Evolutionary conservation across 2,888 invertebrate species (phyloP).

Genomic region (Tinea semifulvella): DNA sequence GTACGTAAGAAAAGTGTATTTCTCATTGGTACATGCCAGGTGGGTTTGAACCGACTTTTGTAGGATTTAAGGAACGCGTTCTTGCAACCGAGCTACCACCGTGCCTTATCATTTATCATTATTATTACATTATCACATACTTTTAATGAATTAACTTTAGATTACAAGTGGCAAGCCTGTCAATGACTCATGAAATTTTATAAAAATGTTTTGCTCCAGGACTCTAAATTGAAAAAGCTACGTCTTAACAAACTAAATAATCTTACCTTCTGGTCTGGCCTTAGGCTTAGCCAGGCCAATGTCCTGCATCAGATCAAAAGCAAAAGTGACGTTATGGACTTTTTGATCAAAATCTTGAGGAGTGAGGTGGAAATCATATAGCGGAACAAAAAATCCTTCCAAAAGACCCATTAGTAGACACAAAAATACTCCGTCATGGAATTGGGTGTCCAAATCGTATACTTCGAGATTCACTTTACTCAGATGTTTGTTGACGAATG

Average conservation of each 20-base stretch:
- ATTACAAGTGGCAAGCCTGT: too few relatives aligned
- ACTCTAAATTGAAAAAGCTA: too few relatives aligned
- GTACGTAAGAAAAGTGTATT: too few relatives aligned
- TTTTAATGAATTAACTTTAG: too few relatives aligned
- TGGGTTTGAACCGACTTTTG: too few relatives aligned
- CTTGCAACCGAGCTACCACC: too few relatives aligned
- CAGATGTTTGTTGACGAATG: constrained; percentile 98
- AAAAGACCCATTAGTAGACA: constrained; percentile 94
- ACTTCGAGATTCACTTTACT: constrained; percentile 97
- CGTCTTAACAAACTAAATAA: constrained; percentile 13
- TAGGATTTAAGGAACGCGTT: too few relatives aligned
- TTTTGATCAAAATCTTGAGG: constrained; percentile 92
- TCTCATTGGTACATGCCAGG: too few relatives aligned
- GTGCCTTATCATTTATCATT: too few relatives aligned
- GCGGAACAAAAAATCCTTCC: constrained; percentile 97
- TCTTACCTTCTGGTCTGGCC: constrained; percentile 91
- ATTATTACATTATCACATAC: too few relatives aligned
- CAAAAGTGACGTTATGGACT: constrained; percentile 95
- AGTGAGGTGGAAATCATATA: constrained; percentile 92
- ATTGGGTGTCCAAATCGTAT: constrained; percentile 90
- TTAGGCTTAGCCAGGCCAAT: constrained; percentile 93
- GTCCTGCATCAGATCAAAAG: constrained; percentile 98
- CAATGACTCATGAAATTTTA: too few relatives aligned
- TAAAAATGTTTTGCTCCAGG: too few relatives aligned
- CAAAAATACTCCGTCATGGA: constrained; percentile 97